These are phyloP conservation scores for Falco columbarius DNA, from an alignment of 2,797 vertebrate genomes.

Conservation along the genomic window DNA sequence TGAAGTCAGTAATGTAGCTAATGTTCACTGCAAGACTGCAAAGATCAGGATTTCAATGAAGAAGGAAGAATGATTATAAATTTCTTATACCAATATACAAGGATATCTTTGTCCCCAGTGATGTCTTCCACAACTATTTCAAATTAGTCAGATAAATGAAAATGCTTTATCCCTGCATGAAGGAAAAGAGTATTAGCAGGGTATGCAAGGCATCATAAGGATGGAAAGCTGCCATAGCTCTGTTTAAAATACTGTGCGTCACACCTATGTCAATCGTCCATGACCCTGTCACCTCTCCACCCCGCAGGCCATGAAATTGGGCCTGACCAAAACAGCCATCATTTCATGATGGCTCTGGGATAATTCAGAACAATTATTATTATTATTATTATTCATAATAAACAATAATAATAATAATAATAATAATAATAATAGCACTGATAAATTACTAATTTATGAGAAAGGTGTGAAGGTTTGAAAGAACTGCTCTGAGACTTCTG, in stretches of 20 bases:
- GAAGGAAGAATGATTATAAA: background rate
- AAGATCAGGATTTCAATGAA: background rate
- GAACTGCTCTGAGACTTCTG: background rate
- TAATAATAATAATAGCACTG: background rate
- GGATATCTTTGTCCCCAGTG: accelerated
- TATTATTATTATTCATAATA: no score
- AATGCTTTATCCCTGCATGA: background rate
- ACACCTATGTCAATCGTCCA: background rate
- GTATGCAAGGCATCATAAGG: background rate
- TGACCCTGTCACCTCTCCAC: background rate
- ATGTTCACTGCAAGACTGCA: background rate
- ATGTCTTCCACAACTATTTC: background rate
- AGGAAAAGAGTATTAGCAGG: background rate
- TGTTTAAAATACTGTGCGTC: background rate
- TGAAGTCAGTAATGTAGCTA: background rate
- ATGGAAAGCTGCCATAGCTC: slow-evolving; percentile 9
- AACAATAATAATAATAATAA: background rate
- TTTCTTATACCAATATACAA: background rate
- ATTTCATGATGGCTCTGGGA: background rate
- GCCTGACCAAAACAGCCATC: background rate
- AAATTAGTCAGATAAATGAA: background rate
- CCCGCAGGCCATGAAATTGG: background rate
- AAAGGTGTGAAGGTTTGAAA: background rate
- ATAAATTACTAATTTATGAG: background rate
- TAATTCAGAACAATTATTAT: background rate